Conservation (phyloP, 2,888 invertebrate species). For the Tolmerus cingulatus region DNA sequence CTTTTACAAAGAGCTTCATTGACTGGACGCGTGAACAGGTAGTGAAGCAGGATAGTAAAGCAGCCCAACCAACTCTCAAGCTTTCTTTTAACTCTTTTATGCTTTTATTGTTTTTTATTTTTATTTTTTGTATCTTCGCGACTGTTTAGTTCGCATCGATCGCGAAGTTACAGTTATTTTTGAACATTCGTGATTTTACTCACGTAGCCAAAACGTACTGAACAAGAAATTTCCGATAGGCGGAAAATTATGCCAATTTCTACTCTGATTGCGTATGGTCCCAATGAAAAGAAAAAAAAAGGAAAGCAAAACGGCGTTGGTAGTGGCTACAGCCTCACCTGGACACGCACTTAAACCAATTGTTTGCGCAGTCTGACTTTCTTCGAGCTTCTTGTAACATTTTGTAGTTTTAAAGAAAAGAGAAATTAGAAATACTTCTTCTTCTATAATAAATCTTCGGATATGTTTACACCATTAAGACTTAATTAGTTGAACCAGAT, state of each 20-base stretch:
- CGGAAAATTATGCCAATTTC: neutral
- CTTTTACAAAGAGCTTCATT: slow-evolving; percentile 2
- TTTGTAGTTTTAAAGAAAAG: neutral
- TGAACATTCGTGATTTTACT: neutral
- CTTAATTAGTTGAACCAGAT: no score
- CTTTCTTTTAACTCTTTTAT: neutral
- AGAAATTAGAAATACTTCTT: no score
- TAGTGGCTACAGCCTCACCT: neutral
- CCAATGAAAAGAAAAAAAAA: neutral
- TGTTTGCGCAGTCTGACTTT: neutral
- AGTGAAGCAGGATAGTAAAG: neutral
- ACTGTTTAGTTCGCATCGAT: neutral
- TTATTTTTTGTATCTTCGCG: neutral
- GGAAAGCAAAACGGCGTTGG: neutral
- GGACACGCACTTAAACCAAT: neutral
- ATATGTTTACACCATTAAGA: no score
- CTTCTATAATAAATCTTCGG: no score
- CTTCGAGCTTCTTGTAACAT: neutral
- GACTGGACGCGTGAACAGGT: slow-evolving; percentile 4
- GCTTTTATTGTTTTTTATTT: neutral
- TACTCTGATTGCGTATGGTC: neutral
- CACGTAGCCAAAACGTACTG: neutral
- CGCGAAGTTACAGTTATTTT: neutral
- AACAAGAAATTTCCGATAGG: neutral
- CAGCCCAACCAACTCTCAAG: neutral